Evolutionary conservation across 2,113 vertebrate genomes (phyloP), one percentile per base, ranked within the genome.

Genomic region (Pongo pygmaeus): DNA sequence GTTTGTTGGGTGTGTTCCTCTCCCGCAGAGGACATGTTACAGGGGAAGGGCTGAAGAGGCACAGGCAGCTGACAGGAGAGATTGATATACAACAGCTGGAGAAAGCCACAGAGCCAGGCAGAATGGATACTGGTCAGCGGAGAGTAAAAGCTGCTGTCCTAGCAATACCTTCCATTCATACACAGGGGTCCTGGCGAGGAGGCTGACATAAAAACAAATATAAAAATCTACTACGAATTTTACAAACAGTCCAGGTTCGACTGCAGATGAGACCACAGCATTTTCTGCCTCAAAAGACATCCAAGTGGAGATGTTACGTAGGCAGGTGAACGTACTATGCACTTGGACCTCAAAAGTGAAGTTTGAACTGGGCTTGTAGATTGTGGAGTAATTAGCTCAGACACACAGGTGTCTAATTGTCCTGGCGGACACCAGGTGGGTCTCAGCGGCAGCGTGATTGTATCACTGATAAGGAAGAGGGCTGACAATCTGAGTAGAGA

Each of bases 61-160:
- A 48, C 90, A 86, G 67, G 85, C 52, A 80, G 84, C 85, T 95
- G 96, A 86, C 64, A 79, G 48, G 30, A 75, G 86, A 80, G 93
- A 80, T 75, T 85, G 86, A 40, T 80, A 80, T 27, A 50, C 74
- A 85, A 81, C 93, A 81, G 90, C 86, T 32, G 52, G 67, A 79
- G 85, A 93, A 95, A 97, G 57, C 48, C 93, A 93, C 27, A 83
- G 80, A 86, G 74, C 72, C 74, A 67, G 85, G 74, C 64, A 95
- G 74, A 50, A 80, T 20, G 80, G 85, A 80, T 48, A 48, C 43
- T 25, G 85, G 96, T 57, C 93, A 84, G 61, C 40, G 72, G 74
- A 97, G 70, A 95, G 84, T 74, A 23, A 74, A 57, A 90, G 80
- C 64, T 72, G 35, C 78, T 40, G 61, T 84, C 43, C 83, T 40